These are phyloP conservation scores for Meteorus sp. DNA, from an alignment of 1,140 invertebrate genomes.

Conservation along the genomic window DNA sequence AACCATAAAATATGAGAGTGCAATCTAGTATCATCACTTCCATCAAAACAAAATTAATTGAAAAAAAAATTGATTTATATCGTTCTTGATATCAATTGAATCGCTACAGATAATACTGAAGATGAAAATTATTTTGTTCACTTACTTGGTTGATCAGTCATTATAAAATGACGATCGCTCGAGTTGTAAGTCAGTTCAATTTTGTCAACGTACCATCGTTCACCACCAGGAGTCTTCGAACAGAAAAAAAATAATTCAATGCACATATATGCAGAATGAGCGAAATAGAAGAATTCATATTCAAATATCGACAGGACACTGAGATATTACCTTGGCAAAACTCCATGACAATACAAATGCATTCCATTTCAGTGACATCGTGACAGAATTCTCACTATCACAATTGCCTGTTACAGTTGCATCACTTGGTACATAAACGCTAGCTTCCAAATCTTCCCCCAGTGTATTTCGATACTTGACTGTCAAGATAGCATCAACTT, in stretches of 20 bases:
- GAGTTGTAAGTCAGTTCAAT: slow-evolving; percentile 67
- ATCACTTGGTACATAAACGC: slow-evolving; percentile 67
- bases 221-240: slow-evolving; percentile 76
- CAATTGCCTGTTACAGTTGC: slow-evolving; percentile 68
- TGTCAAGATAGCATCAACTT: slow-evolving; percentile 67
- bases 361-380: slow-evolving; percentile 70
- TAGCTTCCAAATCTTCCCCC: slow-evolving; percentile 65
- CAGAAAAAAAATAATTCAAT: slow-evolving; percentile 17
- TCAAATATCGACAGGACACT: background rate
- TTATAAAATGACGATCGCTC: slow-evolving; percentile 60
- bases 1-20: no score
- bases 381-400: slow-evolving; percentile 68
- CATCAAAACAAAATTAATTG: slow-evolving; percentile 9
- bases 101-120: no score
- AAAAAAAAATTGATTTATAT: slow-evolving; percentile 14
- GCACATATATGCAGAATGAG: no score
- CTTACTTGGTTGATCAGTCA: slow-evolving; percentile 60
- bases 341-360: slow-evolving; percentile 70
- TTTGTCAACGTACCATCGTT: slow-evolving; percentile 80
- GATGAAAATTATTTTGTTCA: slow-evolving; percentile 1
- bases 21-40: background rate
- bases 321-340: slow-evolving; percentile 69
- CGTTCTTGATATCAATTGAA: slow-evolving; percentile 5
- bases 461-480: slow-evolving; percentile 69
- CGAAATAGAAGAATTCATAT: no score